Evolutionary conservation across 2,113 vertebrate species (phyloP), one percentile per base, ranked within the genome.

Genomic region (Agapornis roseicollis): DNA sequence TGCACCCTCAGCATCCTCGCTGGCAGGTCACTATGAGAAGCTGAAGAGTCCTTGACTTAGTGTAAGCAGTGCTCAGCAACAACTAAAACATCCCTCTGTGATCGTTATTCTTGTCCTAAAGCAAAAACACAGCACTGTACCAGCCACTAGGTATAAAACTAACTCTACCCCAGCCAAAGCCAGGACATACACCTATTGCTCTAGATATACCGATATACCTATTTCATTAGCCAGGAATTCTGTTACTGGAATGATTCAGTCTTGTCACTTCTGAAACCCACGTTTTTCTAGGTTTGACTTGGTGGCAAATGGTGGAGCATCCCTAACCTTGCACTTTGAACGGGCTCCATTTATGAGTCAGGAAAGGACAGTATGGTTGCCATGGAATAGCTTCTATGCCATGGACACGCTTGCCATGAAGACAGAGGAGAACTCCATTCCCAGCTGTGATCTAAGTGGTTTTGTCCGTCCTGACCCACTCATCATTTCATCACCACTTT

Each of bases 361-460:
- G 97, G 99, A 99, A 89, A 99, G 99, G 92, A 99, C 99, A 1
- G 99, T 99, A 56, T 99, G 99, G 99, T 97, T 99, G 89, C 99
- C 99, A 0, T 99, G 99, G 99, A 99, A 99, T 80, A 99, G 98
- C 96, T 99, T 99, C 95, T 99, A 99, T 29, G 99, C 99, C 94
- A 99, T 99, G 99, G 99, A 99, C 98, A 99, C 99, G 0, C 98
- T 99, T 76, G 98, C 99, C 96, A 98, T 99, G 98, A 99, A 99
- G 98, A 99, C 99, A 4, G 99, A 99, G 95, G 99, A 99, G 97
- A 99, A 99, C 98, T 99, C 99, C 97, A 99, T 99, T 97, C 99
- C 99, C 70, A 99, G 99, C 98, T 99, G 99, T 83, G 99, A 99
- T 96, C 98, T 99, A 94, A 99, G 99, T 72, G 99, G 99, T 80